Percentiles rank a stretch among this genome's conserved stretches.
Evolutionary conservation across 2,113 vertebrate genomes (phyloP).

Genomic region (Corydoras maculifer): DNA sequence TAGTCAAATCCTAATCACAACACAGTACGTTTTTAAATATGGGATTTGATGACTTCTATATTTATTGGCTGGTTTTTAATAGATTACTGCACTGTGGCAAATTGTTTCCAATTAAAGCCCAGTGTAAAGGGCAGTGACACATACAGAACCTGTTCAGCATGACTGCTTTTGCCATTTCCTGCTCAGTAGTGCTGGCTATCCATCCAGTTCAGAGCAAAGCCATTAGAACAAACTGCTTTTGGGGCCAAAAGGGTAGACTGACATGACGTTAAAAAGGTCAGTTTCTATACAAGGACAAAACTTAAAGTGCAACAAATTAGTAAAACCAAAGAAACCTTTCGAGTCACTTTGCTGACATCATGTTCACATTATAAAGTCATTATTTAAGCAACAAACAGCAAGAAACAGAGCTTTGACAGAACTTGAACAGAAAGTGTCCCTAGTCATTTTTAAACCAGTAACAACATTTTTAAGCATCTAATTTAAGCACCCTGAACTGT

Average conservation of each 20-base stretch:
- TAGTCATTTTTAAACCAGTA: neutral
- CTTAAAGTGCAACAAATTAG: too few relatives aligned
- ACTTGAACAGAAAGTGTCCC: neutral
- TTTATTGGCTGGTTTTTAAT: neutral
- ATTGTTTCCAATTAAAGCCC: constrained; percentile 20
- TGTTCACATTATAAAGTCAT: neutral
- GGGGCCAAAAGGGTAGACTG: constrained; percentile 63
- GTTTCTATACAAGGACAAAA: constrained; percentile 62
- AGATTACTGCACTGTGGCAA: neutral
- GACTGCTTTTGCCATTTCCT: constrained; percentile 58
- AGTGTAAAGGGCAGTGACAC: constrained; percentile 45
- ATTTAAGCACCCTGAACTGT: neutral
- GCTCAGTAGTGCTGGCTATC: constrained; percentile 48
- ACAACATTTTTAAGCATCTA: neutral
- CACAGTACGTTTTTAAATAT: constrained; percentile 50
- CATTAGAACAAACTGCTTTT: constrained; percentile 69
- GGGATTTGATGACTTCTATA: neutral
- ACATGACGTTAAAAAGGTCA: constrained; percentile 44
- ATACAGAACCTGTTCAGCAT: constrained; percentile 54
- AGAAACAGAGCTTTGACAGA: neutral
- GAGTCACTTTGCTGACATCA: neutral
- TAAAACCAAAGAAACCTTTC: too few relatives aligned
- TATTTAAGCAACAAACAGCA: neutral
- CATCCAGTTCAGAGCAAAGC: constrained; percentile 60
- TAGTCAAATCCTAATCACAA: too few relatives aligned